Base-by-base conservation (phyloP, 1,140 invertebrate genomes). In the Mylabris phalerata region DNA sequence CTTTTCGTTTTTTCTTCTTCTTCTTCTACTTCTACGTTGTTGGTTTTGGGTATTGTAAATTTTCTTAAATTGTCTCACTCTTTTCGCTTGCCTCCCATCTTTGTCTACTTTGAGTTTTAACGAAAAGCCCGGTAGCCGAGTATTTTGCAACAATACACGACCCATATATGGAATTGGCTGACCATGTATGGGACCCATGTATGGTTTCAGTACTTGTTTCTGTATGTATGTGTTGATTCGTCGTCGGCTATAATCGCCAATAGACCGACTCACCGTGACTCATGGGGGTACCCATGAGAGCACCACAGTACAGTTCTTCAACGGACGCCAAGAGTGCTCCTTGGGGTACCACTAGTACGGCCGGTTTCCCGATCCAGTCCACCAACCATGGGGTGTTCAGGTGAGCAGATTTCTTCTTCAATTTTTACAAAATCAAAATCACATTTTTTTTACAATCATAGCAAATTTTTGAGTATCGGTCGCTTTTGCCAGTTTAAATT, bases 101-200 rank as follows among this genome's bases (percentile, higher is more conserved):
- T 58, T 57, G 62, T 63, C 64, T 64, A 55, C 32, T 24, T 46
- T 41, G 55, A 55, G 46, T 55, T 60, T 50, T 49, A 42, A 50
- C 58, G 57, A 60, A 52, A 69, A 69, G 66, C 66, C 67, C 67
- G 62, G 67, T 69, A 69, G 67, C 64, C 13, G 19, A 51, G 45
- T 59, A 61, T 55, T 52, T 61, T 61, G 59, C 62, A 66, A 69
- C 69, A 71, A 71, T 69, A 67, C 62, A 48, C 48, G 55, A 45
- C 46, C 70, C 69, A 69, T 70, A 70, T 71, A 73, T 60, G 71
- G 71, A 43, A 63, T 60, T 62, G 32, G 4, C 50, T 55, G 50
- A 55, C 71, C 71, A 73, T 71, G 61, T 73, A 71, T 61, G 70
- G 71, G 50, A 19, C 19, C 63, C 60, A 69, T 46, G 50, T 47